Evolutionary conservation across 2,113 vertebrate species (phyloP).

Genomic region (Daboia siamensis): DNA sequence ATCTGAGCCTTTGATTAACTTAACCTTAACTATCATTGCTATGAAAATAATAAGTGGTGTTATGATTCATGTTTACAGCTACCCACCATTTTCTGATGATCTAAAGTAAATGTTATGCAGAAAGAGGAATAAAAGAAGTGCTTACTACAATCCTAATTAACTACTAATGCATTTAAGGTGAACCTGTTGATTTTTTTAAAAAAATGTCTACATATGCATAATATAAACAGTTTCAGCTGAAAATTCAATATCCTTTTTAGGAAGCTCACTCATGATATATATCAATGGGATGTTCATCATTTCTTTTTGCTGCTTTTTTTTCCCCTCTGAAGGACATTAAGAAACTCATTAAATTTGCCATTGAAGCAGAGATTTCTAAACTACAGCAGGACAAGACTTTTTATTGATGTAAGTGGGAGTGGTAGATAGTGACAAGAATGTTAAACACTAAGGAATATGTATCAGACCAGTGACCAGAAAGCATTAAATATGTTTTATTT

Average conservation of each 20-base stretch:
- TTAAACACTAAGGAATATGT: not conserved
- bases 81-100: not conserved
- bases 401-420: not conserved
- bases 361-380: not conserved
- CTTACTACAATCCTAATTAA: constrained; percentile 65
- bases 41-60: constrained; percentile 24
- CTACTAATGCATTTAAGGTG: constrained; percentile 41
- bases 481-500: not conserved
- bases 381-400: not conserved
- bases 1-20: constrained; percentile 25
- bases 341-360: not conserved
- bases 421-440: not conserved
- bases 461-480: not conserved
- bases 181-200: constrained; percentile 37
- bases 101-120: constrained; percentile 42
- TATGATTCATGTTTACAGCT: constrained; percentile 42
- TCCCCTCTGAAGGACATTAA: constrained; percentile 27
- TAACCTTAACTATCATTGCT: constrained; percentile 26
- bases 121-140: constrained; percentile 44
- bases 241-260: constrained; percentile 26
- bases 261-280: constrained; percentile 6
- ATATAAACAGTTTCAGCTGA: constrained; percentile 22
- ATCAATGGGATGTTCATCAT: constrained; percentile 9
- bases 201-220: constrained; percentile 45
- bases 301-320: constrained; percentile 35